phyloP scores from a whole-genome alignment of 2,888 invertebrate genomes.

The Ichneumoninae sp. region DNA sequence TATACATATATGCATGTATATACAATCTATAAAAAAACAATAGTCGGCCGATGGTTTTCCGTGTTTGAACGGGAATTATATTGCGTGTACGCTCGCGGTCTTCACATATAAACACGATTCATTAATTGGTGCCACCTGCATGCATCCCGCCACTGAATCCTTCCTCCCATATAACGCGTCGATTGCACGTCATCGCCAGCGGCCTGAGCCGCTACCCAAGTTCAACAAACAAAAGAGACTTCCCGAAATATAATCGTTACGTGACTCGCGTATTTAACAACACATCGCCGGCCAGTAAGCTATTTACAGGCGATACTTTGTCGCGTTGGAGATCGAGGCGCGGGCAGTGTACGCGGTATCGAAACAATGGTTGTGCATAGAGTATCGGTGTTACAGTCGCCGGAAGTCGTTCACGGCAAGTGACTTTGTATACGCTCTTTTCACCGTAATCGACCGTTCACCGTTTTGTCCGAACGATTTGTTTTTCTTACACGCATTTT shows the following conservation, averaged over 20 bases:
- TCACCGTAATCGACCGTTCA: background rate
- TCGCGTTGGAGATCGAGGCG: slow-evolving; percentile 2
- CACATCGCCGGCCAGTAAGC: slow-evolving; percentile 17
- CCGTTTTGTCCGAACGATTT: slow-evolving; percentile 7
- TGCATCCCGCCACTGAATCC: slow-evolving; percentile 12
- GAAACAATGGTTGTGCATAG: background rate
- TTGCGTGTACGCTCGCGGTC: background rate
- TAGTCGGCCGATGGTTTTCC: background rate
- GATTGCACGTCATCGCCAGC: slow-evolving; percentile 41
- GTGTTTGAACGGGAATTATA: background rate
- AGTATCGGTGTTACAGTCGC: slow-evolving; percentile 4
- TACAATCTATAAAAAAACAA: background rate
- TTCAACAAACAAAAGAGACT: slow-evolving; percentile 50
- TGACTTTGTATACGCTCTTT: slow-evolving; percentile 18
- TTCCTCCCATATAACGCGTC: background rate
- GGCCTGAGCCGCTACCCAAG: slow-evolving; percentile 3
- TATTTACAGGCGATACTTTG: slow-evolving; percentile 14
- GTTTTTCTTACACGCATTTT: slow-evolving; percentile 24
- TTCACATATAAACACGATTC: slow-evolving; percentile 14
- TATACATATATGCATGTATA: background rate
- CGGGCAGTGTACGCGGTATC: slow-evolving; percentile 14
- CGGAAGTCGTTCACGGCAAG: slow-evolving; percentile 38
- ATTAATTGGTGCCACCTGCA: slow-evolving; percentile 48
- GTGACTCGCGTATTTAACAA: slow-evolving; percentile 43
- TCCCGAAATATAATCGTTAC: slow-evolving; percentile 46